A percentile compares a stretch with the other conserved stretches of the same genome.
These are phyloP conservation scores for Gonocerus acuteangulatus DNA, from an alignment of 2,888 invertebrate species.

Conservation along the genomic window DNA sequence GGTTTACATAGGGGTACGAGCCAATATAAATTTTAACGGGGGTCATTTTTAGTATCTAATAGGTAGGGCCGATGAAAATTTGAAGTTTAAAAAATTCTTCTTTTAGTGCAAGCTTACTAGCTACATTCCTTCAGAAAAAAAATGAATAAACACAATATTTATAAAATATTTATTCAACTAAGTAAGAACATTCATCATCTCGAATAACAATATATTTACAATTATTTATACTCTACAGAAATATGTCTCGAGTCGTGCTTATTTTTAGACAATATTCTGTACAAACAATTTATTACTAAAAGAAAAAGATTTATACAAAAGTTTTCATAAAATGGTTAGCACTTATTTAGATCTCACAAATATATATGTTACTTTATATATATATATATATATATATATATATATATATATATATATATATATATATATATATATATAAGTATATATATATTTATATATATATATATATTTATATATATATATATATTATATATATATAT, in stretches of 20 bases:
- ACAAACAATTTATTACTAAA: constrained; percentile 21
- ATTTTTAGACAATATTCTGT: constrained; percentile 15
- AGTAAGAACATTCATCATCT: constrained; percentile 21
- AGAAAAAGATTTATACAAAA: constrained; percentile 21
- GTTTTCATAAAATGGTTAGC: constrained; percentile 11
- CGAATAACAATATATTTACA: constrained; percentile 27
- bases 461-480: too few relatives aligned
- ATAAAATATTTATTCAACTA: constrained; percentile 29
- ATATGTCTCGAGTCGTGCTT: constrained; percentile 24
- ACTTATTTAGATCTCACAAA: constrained; percentile 12
- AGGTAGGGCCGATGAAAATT: too few relatives aligned
- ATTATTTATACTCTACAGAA: constrained; percentile 24
- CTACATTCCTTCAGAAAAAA: too few relatives aligned
- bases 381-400: background rate
- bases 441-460: background rate
- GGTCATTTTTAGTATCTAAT: too few relatives aligned
- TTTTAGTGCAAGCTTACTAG: too few relatives aligned
- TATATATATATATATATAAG: background rate
- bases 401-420: background rate
- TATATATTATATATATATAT: too few relatives aligned
- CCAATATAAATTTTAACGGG: too few relatives aligned
- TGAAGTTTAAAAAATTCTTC: too few relatives aligned
- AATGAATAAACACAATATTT: background rate
- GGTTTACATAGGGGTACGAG: too few relatives aligned
- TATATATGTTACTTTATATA: too few relatives aligned